These are phyloP conservation scores for Rhincodon typus DNA, from an alignment of 2,797 vertebrate species.

Conservation along the genomic window DNA sequence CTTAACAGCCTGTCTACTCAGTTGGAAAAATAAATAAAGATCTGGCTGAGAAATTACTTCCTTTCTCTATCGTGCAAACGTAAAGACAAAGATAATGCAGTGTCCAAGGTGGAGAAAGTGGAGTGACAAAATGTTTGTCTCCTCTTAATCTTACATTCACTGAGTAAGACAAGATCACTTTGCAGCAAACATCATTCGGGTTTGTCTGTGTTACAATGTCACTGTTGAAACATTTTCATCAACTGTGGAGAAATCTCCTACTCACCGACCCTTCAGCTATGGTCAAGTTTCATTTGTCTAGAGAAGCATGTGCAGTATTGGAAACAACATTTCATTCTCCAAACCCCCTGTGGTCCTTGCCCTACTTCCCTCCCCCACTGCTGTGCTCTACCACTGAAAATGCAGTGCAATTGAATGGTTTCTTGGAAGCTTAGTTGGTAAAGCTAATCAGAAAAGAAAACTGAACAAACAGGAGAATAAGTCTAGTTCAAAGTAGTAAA, in stretches of 20 bases:
- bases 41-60: background rate
- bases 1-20: background rate
- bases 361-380: background rate
- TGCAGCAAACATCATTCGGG: background rate
- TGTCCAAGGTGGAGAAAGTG: background rate
- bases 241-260: slow-evolving; percentile 6
- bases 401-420: background rate
- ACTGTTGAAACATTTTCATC: background rate
- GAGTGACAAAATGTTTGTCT: background rate
- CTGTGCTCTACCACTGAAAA: background rate
- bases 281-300: background rate
- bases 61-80: background rate
- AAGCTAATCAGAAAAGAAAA: background rate
- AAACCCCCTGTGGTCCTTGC: background rate
- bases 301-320: background rate
- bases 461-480: background rate
- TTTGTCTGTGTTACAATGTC: too few relatives aligned
- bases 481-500: background rate
- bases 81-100: background rate
- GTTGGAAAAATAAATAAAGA: background rate
- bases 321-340: background rate
- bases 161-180: background rate
- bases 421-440: background rate
- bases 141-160: background rate
- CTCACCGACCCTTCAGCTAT: background rate